Percentiles rank a stretch among this genome's conserved stretches.
phyloP scores from a whole-genome alignment of 2,113 vertebrate genomes.

The Acanthisitta chloris region DNA sequence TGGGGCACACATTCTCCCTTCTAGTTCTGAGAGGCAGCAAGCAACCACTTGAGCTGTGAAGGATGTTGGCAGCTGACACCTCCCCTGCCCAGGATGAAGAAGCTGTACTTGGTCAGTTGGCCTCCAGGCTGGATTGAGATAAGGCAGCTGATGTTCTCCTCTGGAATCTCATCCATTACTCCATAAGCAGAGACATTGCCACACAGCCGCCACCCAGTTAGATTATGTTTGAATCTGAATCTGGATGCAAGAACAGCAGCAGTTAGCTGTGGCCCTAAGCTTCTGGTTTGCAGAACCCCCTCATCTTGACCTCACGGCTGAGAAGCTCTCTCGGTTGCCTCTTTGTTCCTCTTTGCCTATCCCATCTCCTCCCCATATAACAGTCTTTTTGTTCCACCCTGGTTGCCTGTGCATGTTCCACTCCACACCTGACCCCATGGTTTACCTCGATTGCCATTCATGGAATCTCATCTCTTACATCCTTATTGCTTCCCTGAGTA shows the following conservation, averaged over 20 bases:
- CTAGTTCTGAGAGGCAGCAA: background rate
- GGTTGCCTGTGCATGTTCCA: background rate
- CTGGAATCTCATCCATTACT: background rate
- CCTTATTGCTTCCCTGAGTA: background rate
- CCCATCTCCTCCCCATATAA: background rate
- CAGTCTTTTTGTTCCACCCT: background rate
- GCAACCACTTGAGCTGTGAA: background rate
- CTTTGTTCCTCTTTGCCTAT: background rate
- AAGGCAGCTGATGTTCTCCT: background rate
- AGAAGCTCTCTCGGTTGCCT: background rate
- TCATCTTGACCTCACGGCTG: background rate
- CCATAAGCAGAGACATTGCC: background rate
- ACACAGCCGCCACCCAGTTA: background rate
- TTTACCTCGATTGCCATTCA: background rate
- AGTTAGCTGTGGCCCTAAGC: background rate
- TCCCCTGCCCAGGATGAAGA: background rate
- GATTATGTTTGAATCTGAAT: background rate
- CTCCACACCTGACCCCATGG: accelerated
- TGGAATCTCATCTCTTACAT: background rate
- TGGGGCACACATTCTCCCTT: background rate
- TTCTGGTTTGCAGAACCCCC: background rate
- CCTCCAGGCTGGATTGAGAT: background rate
- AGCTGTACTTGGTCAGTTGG: background rate
- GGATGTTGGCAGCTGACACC: background rate
- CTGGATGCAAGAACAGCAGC: background rate